Base-by-base conservation (phyloP, 2,888 invertebrate species). In the Hirtodrosophila cameraria region DNA sequence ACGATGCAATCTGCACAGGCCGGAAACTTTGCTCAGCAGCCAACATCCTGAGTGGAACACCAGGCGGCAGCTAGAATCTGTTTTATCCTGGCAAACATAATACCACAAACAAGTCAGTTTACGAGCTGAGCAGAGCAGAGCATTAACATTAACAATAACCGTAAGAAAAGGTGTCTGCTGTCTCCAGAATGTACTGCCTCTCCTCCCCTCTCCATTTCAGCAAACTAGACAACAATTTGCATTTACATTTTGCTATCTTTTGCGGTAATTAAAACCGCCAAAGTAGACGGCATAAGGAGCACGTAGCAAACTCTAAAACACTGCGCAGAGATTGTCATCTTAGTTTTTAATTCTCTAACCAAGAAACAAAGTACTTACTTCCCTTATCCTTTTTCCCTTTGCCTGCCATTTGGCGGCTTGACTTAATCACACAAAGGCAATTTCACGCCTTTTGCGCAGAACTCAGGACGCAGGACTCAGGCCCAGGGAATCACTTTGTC, bases 401-500 rank as follows among this genome's bases (percentile, higher is more conserved):
- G 3, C 11, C 38, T 12, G 15, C 39, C 25, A 13, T 25, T 54
- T 60, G 48, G 61, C 20, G 78, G 59, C 60, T 74, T 68, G 85
- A 84, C 75, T 86, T 84, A 86, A 83, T 83, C 86, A 86, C 77
- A 76, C 82, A 83, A 86, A 83, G 75, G 79, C 87, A 89, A 89
- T 89, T 89, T 89, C 89, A 89, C 87, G 89, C 89, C 88, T 85
- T 88, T 88, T 75, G 83, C 73, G 25, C 63, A 23, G 36, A 16
- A 27, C 15, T 42, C 38, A 48, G 43, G 35, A 27, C 13, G 6
- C n/a, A 31, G 28, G 11, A 20, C 48, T 45, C 38, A 27, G 45
- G 38, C 58, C 45, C 39, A 50, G 75, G 71, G 61, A 86, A 64
- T 86, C 80, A 79, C 77, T 77, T 84, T 86, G 84, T 87, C 86